phyloP scores from a whole-genome alignment of 2,113 vertebrate species.

The Tyto alba region DNA sequence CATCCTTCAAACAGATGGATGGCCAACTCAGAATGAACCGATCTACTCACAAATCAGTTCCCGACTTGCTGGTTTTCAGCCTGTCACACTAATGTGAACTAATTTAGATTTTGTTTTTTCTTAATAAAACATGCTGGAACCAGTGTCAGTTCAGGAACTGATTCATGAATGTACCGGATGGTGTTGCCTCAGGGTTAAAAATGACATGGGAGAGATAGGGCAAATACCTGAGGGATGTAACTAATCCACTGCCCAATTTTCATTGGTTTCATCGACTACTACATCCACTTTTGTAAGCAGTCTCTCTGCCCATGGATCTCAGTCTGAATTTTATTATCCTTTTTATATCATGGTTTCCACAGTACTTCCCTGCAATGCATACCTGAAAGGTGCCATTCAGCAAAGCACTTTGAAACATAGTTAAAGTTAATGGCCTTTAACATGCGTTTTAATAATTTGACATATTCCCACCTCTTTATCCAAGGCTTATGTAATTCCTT shows the following conservation, averaged over 20 bases:
- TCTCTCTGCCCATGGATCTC: not conserved
- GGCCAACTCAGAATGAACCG: not conserved
- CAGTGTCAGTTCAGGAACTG: not conserved
- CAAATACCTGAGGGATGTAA: not conserved
- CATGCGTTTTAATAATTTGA: not conserved
- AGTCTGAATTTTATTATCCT: not conserved
- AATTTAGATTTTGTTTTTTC: not conserved
- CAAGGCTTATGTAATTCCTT: not conserved
- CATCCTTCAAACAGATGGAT: not conserved
- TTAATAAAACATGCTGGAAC: not conserved
- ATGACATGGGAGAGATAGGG: not conserved
- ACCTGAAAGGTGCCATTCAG: not conserved
- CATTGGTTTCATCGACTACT: not conserved
- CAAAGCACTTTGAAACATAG: not conserved
- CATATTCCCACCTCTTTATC: not conserved
- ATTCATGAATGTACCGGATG: not conserved
- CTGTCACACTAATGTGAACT: not conserved
- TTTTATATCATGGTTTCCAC: not conserved
- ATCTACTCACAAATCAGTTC: not conserved
- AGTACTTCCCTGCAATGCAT: not conserved
- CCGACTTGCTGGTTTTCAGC: accelerated
- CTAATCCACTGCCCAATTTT: not conserved
- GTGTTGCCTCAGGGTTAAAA: not conserved
- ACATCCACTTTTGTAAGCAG: not conserved
- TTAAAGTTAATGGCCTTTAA: not conserved